Evolutionary conservation across 2,797 vertebrate species (phyloP).

Genomic region (Anguilla pacifica): DNA sequence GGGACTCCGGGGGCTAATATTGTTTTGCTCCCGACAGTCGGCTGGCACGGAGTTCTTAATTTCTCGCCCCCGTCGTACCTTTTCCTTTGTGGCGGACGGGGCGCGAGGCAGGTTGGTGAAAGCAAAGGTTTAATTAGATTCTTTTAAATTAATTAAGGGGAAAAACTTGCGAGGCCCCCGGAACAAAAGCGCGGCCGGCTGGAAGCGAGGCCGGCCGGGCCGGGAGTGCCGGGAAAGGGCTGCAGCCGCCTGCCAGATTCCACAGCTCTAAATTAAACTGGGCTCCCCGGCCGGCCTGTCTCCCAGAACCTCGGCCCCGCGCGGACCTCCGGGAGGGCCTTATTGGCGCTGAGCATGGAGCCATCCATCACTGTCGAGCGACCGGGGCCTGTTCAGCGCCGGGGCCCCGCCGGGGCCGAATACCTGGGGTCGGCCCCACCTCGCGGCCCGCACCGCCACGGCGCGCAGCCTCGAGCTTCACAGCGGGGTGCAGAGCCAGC

Average conservation of each 20-base stretch:
- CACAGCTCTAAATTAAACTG: slow-evolving; percentile 78
- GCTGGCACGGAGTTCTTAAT: slow-evolving; percentile 79
- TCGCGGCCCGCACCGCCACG: slow-evolving; percentile 21
- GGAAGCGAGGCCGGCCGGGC: slow-evolving; percentile 59
- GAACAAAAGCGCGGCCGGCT: slow-evolving; percentile 73
- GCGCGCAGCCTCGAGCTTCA: slow-evolving; percentile 44
- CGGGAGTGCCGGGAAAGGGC: slow-evolving; percentile 55
- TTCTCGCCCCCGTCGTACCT: slow-evolving; percentile 59
- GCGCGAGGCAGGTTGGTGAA: slow-evolving; percentile 66
- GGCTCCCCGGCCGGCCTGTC: slow-evolving; percentile 66
- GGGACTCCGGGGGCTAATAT: slow-evolving; percentile 74
- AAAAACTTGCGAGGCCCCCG: slow-evolving; percentile 73
- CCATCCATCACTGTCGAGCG: slow-evolving; percentile 79
- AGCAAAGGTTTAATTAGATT: slow-evolving; percentile 81
- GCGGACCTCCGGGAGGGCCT: slow-evolving; percentile 56
- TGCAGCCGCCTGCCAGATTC: slow-evolving; percentile 64
- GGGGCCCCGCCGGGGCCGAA: slow-evolving; percentile 32
- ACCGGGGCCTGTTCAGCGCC: slow-evolving; percentile 44
- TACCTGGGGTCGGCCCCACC: slow-evolving; percentile 44
- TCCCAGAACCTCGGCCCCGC: slow-evolving; percentile 41
- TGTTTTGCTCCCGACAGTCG: slow-evolving; percentile 78
- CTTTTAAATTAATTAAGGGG: slow-evolving; percentile 79
- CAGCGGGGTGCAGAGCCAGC: slow-evolving; percentile 26
- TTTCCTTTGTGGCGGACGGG: slow-evolving; percentile 67
- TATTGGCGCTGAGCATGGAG: slow-evolving; percentile 69